Evolutionary conservation across 2,888 invertebrate species (phyloP), one percentile per base, ranked within the genome.

Genomic region (Ornithoptera alexandrae): DNA sequence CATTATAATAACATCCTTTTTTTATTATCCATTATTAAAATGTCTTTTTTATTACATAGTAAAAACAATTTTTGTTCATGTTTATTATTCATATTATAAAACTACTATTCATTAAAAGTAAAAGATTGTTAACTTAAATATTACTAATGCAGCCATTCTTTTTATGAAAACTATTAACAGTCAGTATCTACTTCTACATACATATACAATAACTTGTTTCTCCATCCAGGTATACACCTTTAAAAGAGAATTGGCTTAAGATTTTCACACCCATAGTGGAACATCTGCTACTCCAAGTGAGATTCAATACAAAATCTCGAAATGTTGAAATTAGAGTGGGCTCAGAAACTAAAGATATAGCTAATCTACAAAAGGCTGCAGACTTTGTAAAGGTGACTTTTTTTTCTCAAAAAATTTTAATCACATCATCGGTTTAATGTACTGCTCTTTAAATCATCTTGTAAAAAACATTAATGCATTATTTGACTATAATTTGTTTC

Each of bases 241-340:
- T 99, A 12, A 99, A 98, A 90, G 97, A 98, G 81, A 97, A 97
- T 81, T 99, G 99, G 99, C 93, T 98, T 86, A 98, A 99, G 88
- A 98, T 99, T 76, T 98, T 98, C 83, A 97, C 97, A 63, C 99
- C 99, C 0, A 94, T 99, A 50, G 99, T 99, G 0, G 98, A 99
- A 83, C 97, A 99, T 83, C 93, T 99, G 72, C 94, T 98, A 73
- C 90, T 99, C 24, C 98, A 99, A 93, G 96, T 98, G 67, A 94
- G 99, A 71, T 99, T 98, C 84, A 99, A 99, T 87, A 93, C 98
- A 68, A 98, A 97, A 89, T 95, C 97, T 0, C 94, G 97, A 74
- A 97, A 97, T 87, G 97, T 99, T 1, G 98, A 98, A 92, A 95
- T 98, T 65, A 94, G 96, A 79, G 93, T 94, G 46, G 94, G 94